A percentile compares a stretch with the other conserved stretches of the same genome.
Conservation (phyloP, 2,113 vertebrate species). For the Scophthalmus maximus region DNA sequence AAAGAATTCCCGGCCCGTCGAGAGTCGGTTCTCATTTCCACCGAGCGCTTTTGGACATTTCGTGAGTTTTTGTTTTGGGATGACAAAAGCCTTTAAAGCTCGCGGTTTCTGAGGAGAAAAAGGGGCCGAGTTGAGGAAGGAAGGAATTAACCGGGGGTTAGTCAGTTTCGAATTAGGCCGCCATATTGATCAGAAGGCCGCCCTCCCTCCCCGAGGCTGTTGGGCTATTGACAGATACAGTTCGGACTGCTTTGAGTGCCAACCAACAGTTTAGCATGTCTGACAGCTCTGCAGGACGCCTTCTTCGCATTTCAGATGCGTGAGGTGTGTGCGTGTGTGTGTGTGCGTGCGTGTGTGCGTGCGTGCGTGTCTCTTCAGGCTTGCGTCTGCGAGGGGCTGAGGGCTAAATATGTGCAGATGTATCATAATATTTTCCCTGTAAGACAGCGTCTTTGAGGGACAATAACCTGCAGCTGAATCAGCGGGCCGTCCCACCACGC, state of each 20-base stretch:
- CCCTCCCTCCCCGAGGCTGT: constrained; percentile 1
- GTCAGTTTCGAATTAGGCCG: constrained; percentile 44
- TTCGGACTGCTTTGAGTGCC: constrained; percentile 40
- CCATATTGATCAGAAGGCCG: constrained; percentile 46
- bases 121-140: not conserved
- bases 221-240: constrained; percentile 31
- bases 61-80: constrained; percentile 46
- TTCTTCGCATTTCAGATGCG: not conserved
- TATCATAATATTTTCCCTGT: constrained; percentile 85
- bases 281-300: constrained; percentile 29
- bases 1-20: constrained; percentile 45
- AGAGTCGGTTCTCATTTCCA: constrained; percentile 45
- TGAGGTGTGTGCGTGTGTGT: constrained; percentile 22
- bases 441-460: constrained; percentile 77
- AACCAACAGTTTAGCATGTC: constrained; percentile 45
- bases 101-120: not conserved
- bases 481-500: constrained; percentile 77
- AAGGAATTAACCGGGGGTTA: constrained; percentile 24
- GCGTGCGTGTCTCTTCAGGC: constrained; percentile 18
- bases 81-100: constrained; percentile 14
- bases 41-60: constrained; percentile 20
- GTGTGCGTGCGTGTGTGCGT: constrained; percentile 13
- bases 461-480: constrained; percentile 85
- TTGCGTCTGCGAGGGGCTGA: no score
- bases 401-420: constrained; percentile 84